Base-by-base conservation (phyloP, 2,888 invertebrate species). In the Hypsopygia costalis region DNA sequence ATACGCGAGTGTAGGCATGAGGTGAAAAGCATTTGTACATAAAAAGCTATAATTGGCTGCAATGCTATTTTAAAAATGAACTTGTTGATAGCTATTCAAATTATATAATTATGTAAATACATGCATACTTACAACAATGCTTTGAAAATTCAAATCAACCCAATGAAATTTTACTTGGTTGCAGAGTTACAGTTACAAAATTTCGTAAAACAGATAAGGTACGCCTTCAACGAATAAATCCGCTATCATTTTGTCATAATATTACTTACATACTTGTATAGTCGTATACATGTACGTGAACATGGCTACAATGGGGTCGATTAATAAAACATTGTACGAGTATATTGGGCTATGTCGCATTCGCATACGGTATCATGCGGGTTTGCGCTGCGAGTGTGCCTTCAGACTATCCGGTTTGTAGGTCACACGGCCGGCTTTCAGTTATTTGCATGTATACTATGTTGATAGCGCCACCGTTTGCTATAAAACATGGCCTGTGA, bases 351-450 rank as follows among this genome's bases (percentile, higher is more conserved):
- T 71, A 68, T 68, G 70, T 68, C 51, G 52, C 54, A 52, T 56
- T 68, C 51, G 52, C 54, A 52, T 56, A 53, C 53, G 43, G 52
- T 57, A 62, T 69, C 47, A 41, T 35, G 47, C 45, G 47, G 43
- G 40, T 40, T 43, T 55, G 51, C 59, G 56, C 58, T 55, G 51
- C 59, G 56, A 58, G 55, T 58, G 58, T 57, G 58, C 62, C 55
- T 66, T 61, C 63, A 70, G 61, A 43, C 47, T 49, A 47, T 55
- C 50, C 49, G 43, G 55, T 72, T 73, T 71, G 60, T 82, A 58
- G 81, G 82, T 81, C 79, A 81, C 56, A 61, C 63, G 64, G 62
- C 62, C 69, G 68, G 64, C 78, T 76, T 79, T 79, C 79, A 80
- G 78, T 72, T 65, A 75, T 71, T 72, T 70, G 63, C 70, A 74